Conservation (phyloP, 2,113 vertebrate genomes). For the Stegastes partitus region DNA sequence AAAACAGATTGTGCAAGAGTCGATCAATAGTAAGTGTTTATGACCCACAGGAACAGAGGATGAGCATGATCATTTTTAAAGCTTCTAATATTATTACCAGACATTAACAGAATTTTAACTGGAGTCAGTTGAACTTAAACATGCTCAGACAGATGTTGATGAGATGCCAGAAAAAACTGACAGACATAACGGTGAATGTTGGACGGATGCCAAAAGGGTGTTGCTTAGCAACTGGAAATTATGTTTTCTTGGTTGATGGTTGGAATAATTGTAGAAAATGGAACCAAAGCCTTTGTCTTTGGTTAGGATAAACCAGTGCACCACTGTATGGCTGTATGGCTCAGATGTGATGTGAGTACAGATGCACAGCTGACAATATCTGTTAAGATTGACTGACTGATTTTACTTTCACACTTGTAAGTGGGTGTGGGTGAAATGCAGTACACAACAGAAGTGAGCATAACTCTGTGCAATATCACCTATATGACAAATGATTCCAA, state of each 20-base stretch:
- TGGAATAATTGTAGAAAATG: constrained; percentile 40
- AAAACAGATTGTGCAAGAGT: not conserved
- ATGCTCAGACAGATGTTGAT: constrained; percentile 35
- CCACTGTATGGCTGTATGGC: not conserved
- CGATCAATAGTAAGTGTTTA: not conserved
- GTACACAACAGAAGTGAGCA: no score
- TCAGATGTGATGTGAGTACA: constrained; percentile 1
- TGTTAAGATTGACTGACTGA: no score
- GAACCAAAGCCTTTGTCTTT: constrained; percentile 27
- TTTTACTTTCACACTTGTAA: no score
- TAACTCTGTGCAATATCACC: no score
- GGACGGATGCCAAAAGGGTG: constrained; percentile 49
- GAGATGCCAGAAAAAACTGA: constrained; percentile 37
- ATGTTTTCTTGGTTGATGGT: constrained; percentile 33
- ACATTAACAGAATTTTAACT: not conserved
- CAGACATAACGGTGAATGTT: constrained; percentile 35
- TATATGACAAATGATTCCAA: no score
- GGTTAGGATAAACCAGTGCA: constrained; percentile 8
- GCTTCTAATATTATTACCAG: not conserved
- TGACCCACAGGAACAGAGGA: constrained; percentile 3
- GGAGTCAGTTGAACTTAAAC: constrained; percentile 13
- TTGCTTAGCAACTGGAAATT: constrained; percentile 70
- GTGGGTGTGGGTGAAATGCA: no score
- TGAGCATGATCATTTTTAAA: not conserved
- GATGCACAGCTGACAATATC: not conserved